A percentile compares a stretch with the other conserved stretches of the same genome.
Evolutionary conservation across 2,888 invertebrate species (phyloP).

Genomic region (Carabus problematicus): DNA sequence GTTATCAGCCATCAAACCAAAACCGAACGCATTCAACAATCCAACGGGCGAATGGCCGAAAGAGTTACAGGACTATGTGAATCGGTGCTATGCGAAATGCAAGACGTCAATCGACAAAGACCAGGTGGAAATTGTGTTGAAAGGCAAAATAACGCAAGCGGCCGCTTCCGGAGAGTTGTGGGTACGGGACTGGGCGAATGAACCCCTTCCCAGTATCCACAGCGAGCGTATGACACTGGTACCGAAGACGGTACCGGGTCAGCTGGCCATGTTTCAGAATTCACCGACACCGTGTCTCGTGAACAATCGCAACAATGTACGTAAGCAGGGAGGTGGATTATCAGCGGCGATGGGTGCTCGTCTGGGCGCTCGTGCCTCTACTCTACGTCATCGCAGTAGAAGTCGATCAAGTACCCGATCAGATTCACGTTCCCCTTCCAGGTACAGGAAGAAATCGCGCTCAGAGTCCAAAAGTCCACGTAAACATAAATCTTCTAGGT

Average conservation of each 20-base stretch:
- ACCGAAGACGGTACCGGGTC: slow-evolving; percentile 67
- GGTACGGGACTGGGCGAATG: slow-evolving; percentile 93
- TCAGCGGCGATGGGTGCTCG: slow-evolving; percentile 67
- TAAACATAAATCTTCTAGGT: slow-evolving; percentile 55
- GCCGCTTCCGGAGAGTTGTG: slow-evolving; percentile 87
- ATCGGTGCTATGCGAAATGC: slow-evolving; percentile 91
- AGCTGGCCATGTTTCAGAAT: slow-evolving; percentile 68
- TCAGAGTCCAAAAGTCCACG: slow-evolving; percentile 52
- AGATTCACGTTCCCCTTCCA: slow-evolving; percentile 57
- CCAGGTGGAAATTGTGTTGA: slow-evolving; percentile 91
- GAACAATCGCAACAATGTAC: slow-evolving; percentile 52
- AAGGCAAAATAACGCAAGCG: slow-evolving; percentile 91
- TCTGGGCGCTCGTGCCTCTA: slow-evolving; percentile 63
- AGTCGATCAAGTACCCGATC: slow-evolving; percentile 50
- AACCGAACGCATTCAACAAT: slow-evolving; percentile 60
- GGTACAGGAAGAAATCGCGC: slow-evolving; percentile 48
- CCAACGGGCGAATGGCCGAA: slow-evolving; percentile 80
- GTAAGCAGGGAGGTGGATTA: slow-evolving; percentile 57
- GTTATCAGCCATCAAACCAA: slow-evolving; percentile 45
- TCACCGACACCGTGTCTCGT: slow-evolving; percentile 54
- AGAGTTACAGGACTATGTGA: slow-evolving; percentile 84
- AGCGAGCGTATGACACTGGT: slow-evolving; percentile 76
- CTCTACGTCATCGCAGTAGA: slow-evolving; percentile 53
- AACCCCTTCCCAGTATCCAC: slow-evolving; percentile 88
- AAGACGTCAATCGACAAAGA: slow-evolving; percentile 88